Evolutionary conservation across 2,797 vertebrate species (phyloP).

Genomic region (Lepus townsendii): DNA sequence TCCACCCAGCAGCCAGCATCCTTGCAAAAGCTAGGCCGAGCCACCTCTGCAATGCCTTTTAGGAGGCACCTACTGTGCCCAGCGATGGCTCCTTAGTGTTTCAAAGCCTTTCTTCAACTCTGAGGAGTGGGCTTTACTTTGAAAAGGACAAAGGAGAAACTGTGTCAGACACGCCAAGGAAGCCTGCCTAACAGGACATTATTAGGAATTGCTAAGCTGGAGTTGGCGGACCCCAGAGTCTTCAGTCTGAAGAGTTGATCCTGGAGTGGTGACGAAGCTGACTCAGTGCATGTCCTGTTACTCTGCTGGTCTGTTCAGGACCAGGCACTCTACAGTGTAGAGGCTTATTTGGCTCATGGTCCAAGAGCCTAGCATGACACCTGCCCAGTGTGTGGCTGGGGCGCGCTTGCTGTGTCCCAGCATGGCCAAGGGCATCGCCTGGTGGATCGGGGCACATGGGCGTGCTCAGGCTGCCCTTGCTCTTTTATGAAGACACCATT

Average conservation of each 20-base stretch:
- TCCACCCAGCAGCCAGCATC: constrained; percentile 73
- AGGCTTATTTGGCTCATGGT: no score
- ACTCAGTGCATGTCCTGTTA: no score
- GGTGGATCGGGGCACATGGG: no score
- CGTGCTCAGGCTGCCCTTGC: no score
- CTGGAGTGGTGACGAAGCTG: neutral
- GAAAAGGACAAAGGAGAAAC: neutral
- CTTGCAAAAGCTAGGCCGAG: neutral
- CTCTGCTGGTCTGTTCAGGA: no score
- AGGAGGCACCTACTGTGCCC: neutral
- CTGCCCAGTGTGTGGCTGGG: no score
- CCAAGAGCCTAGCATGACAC: no score
- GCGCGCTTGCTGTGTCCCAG: no score
- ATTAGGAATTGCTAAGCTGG: neutral
- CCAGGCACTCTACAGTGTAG: no score
- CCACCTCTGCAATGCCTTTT: neutral
- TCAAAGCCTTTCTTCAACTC: neutral
- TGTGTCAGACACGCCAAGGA: neutral
- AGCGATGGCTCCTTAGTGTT: neutral
- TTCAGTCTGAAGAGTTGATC: neutral
- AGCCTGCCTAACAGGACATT: neutral
- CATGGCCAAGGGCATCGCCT: neutral
- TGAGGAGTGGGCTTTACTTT: neutral
- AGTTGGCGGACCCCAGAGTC: neutral
- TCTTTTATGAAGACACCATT: no score